Evolutionary conservation across 2,113 vertebrate genomes (phyloP).

Genomic region (Catharus bicknelli): DNA sequence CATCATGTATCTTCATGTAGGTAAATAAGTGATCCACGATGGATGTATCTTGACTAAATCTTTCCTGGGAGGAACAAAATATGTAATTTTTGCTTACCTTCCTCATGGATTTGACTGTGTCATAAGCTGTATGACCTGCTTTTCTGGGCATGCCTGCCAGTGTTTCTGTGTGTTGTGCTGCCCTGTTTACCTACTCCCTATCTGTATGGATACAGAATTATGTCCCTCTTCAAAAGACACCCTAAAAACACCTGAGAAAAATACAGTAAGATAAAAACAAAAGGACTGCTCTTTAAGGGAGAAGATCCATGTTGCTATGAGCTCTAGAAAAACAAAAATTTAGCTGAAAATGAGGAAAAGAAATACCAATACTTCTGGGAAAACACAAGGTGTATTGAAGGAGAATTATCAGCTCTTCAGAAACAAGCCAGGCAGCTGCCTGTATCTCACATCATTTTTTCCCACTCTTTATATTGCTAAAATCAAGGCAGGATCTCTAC

Average conservation of each 20-base stretch:
- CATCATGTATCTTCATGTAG: background rate
- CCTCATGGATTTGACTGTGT: background rate
- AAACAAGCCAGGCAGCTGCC: background rate
- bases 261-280: background rate
- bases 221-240: background rate
- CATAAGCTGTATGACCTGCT: background rate
- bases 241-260: background rate
- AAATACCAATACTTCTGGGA: background rate
- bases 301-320: background rate
- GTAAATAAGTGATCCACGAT: background rate
- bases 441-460: background rate
- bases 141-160: background rate
- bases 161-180: background rate
- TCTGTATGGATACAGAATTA: background rate
- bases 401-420: background rate
- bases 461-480: background rate
- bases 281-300: background rate
- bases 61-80: background rate
- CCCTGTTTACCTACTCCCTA: background rate
- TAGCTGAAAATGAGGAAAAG: background rate
- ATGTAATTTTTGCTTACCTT: background rate
- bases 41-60: background rate
- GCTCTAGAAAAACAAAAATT: background rate
- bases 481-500: background rate
- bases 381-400: background rate